Evolutionary conservation across 1,140 invertebrate species (phyloP).

Genomic region (Drosophila bocki): DNA sequence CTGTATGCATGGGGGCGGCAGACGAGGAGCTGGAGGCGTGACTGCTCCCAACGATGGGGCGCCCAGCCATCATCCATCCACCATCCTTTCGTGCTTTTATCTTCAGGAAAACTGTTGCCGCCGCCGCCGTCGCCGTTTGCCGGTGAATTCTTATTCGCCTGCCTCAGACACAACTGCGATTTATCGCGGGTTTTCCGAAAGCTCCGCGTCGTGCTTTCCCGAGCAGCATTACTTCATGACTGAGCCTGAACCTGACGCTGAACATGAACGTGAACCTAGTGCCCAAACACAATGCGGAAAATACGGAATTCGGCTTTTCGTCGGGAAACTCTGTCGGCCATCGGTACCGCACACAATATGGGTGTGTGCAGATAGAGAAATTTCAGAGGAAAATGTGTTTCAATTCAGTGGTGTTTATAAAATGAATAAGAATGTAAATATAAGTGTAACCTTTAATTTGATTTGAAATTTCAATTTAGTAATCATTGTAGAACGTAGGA

Average conservation of each 20-base stretch:
- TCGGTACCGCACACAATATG: conserved; percentile 33
- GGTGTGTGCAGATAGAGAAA: conserved; percentile 16
- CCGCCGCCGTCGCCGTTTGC: conserved; percentile 41
- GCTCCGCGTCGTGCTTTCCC: conserved; percentile 62
- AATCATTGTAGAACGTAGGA: background rate
- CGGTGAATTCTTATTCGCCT: conserved; percentile 41
- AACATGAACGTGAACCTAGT: conserved; percentile 47
- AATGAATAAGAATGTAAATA: too few species aligned
- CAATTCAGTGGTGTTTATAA: background rate
- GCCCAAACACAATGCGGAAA: conserved; percentile 70
- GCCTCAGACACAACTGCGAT: conserved; percentile 27
- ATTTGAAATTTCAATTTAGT: too few species aligned
- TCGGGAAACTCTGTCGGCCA: conserved; percentile 42
- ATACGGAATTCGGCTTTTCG: conserved; percentile 29
- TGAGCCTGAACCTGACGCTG: conserved; percentile 53
- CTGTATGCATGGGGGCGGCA: conserved; percentile 64
- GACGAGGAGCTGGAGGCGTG: conserved; percentile 23
- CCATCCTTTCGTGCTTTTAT: conserved; percentile 21
- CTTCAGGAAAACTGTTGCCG: conserved; percentile 68
- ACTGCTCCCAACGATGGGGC: conserved; percentile 15
- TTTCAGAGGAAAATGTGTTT: background rate
- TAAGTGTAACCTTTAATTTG: too few species aligned
- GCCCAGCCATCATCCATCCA: conserved; percentile 43
- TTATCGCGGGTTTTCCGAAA: conserved; percentile 22
- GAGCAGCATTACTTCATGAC: conserved; percentile 79